Base-by-base conservation (phyloP, 2,113 vertebrate genomes). In the Paedocypris sp. region DNA sequence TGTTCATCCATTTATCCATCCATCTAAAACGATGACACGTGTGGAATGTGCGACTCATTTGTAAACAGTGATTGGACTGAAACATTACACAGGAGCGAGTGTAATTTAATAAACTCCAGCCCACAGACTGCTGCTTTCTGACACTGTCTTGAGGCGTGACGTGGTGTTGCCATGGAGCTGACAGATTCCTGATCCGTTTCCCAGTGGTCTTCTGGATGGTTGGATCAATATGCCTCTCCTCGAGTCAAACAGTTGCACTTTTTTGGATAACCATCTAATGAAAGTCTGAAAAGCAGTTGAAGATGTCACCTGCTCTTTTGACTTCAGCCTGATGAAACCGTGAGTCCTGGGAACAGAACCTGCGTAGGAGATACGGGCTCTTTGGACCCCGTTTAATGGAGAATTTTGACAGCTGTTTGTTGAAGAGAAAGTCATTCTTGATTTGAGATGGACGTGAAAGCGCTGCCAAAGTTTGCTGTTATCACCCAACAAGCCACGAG, bases 161-260 rank as follows among this genome's bases (percentile, higher is more conserved):
- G 47, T 42, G 38, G 41, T 51, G 66, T 68, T 68, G 45, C 60
- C 46, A 68, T 68, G 66, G 66, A 25, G 19, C 51, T 62, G 47
- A 53, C 28, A 28, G 59, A 43, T 57, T 19, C n/a, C 20, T 26
- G 4, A 18, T 26, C 12, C 36, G 50, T 25, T 42, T 50, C 18
- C 41, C 43, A 42, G 19, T 49, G 48, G 66, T 33, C 25, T 45
- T 35, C 9, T 15, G 35, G 26, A 52, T 25, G 48, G 25, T 36
- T 38, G 48, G 18, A 56, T 64, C 42, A 39, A 48, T 23, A 28
- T 9, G 51, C 32, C 19, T 32, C 3, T 8, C 6, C 20, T 45
- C 18, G 50, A 28, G 12, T 45, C 41, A 26, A 51, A 45, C 20
- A 46, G 39, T 63, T 42, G 39, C n/a, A 4, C 35, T 41, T 42